These are phyloP conservation scores for Acanthopleura granulata DNA, from an alignment of 2,888 invertebrate genomes.

Conservation along the genomic window DNA sequence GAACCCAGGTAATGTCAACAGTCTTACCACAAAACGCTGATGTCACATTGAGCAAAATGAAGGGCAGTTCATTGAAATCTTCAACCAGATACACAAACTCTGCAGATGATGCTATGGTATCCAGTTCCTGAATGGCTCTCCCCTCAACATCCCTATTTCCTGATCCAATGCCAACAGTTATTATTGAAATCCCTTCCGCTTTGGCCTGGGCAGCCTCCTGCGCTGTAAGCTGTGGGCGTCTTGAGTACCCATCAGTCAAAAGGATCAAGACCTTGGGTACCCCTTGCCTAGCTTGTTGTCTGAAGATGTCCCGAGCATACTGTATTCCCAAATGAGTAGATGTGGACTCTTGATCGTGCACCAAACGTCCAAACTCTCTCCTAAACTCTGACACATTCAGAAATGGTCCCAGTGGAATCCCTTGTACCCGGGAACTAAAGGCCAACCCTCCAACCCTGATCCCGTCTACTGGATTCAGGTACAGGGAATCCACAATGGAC, in stretches of 20 bases:
- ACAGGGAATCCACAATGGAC: background rate
- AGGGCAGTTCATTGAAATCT: background rate
- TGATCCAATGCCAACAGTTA: slow-evolving; percentile 11
- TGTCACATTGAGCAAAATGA: background rate
- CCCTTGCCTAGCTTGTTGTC: background rate
- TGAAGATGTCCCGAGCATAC: background rate
- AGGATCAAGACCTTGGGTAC: background rate
- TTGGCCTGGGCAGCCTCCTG: background rate
- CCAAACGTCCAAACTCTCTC: background rate
- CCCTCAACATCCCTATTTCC: background rate
- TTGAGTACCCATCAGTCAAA: background rate
- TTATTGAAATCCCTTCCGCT: background rate
- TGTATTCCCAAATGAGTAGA: background rate
- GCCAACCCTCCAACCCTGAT: background rate
- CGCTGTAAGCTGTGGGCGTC: background rate
- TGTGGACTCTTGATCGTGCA: slow-evolving; percentile 5
- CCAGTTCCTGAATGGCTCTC: background rate
- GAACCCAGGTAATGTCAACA: background rate
- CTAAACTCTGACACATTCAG: background rate
- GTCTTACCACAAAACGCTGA: background rate
- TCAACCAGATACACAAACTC: background rate
- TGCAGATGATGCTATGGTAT: background rate
- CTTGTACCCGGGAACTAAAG: background rate
- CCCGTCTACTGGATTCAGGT: background rate
- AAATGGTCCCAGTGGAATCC: background rate